Evolutionary conservation across 2,888 invertebrate species (phyloP), one percentile per base, ranked within the genome.

Genomic region (Calameuta filiformis): DNA sequence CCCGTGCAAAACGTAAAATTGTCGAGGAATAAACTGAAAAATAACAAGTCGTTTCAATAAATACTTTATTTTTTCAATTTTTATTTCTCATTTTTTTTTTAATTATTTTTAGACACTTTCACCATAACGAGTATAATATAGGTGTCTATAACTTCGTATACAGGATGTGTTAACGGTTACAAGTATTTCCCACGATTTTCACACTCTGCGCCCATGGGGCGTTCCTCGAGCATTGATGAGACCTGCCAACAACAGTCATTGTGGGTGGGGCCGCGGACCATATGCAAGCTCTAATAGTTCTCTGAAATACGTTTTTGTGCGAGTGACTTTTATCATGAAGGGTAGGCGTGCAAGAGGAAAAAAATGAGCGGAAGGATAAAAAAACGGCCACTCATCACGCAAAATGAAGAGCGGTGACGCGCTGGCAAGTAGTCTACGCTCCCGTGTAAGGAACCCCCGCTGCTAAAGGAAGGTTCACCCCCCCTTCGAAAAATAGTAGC

Each of bases 351-450:
- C 11, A 73, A 73, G 35, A 33, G 73, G 15, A 15, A 33, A 34
- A 34, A n/a, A 31, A 33, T 33, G 73, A 73, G 73, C 73, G 30
- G 73, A 23, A 56, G 31, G 68, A 35, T 35, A 31, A 73, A 73
- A 76, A 76, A 76, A 76, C 73, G 73, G 68, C 78, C 73, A 76
- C 75, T 78, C 75, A 78, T 76, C 75, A n/a, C 75, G 69, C 40
- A 71, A 75, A 78, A 78, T 73, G 78, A 78, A 78, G 78, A 78
- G 35, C 3, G 35, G 78, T 78, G 78, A 76, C 76, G 76, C 76
- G 75, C 31, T 68, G 73, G 75, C 35, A 78, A 75, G 75, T 76
- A 71, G 69, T 75, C 77, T 15, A n/a, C 15, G 69, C 75, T 40
- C 23, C 12, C 76, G 23, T 15, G 23, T 56, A 31, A 31, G n/a